Evolutionary conservation across 2,797 vertebrate species (phyloP).

Genomic region (Calcarius lapponicus): DNA sequence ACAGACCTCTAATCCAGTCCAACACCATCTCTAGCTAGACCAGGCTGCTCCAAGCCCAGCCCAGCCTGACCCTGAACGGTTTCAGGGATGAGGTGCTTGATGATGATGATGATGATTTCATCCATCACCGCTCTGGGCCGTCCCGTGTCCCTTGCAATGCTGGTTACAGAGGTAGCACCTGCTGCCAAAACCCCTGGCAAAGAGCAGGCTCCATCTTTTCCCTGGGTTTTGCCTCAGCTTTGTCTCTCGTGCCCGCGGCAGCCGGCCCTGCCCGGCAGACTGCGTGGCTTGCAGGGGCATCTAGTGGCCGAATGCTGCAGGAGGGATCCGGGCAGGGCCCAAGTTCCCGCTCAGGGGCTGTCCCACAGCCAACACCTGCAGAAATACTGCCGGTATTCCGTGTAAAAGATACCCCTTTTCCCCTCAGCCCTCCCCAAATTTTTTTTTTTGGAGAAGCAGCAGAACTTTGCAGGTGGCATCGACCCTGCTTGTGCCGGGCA

Average conservation of each 20-base stretch:
- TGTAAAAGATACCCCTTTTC: rapidly evolving
- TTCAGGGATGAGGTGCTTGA: background rate
- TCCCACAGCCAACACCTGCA: background rate
- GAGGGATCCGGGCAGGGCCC: rapidly evolving
- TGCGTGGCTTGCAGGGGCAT: slow-evolving; percentile 48
- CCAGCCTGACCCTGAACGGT: rapidly evolving
- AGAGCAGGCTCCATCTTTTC: background rate
- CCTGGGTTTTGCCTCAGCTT: background rate
- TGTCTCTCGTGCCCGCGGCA: background rate
- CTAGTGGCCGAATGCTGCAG: slow-evolving; percentile 32
- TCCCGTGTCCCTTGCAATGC: rapidly evolving
- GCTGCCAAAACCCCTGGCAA: background rate
- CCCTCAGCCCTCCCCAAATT: background rate
- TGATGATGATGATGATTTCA: background rate
- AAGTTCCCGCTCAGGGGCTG: rapidly evolving
- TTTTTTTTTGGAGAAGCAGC: rapidly evolving
- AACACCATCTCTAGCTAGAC: background rate
- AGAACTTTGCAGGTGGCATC: background rate
- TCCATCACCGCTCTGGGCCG: too few species aligned
- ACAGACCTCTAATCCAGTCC: background rate
- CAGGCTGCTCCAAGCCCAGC: background rate
- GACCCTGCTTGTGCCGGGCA: rapidly evolving
- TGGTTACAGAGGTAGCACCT: rapidly evolving
- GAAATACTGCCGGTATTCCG: background rate
- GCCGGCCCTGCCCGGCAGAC: background rate